Evolutionary conservation across 2,888 invertebrate species (phyloP), one percentile per base, ranked within the genome.

Genomic region (Drosophila birchii): DNA sequence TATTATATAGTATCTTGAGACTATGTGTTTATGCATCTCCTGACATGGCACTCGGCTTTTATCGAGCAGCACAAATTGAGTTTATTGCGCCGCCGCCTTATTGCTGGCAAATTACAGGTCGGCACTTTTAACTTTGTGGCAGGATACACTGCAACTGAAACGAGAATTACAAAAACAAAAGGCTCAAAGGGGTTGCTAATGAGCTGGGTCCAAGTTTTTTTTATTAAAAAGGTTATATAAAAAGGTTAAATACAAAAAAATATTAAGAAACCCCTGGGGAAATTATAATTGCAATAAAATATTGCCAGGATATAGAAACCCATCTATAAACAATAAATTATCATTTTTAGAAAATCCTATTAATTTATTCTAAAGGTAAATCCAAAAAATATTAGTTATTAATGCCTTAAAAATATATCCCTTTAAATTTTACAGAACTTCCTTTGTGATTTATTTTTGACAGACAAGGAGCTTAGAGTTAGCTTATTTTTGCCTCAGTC

Each of bases 121-220:
- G 89, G 89, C 88, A 69, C 81, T 79, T 90, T 90, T 91, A 90
- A 90, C 89, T 90, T 91, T 90, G 90, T 78, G 80, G 75, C 84
- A 84, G 90, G 90, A 88, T 60, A 51, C 64, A 51, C 61, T 58
- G 75, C 63, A 67, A 71, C 57, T 60, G 59, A 56, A 71, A 53
- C 49, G 53, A 53, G 66, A 16, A 61, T 34, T 39, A 58, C 55
- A 43, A 44, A 49, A 49, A 38, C 44, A 38, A 62, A 26, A 44
- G 59, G 55, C 51, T 32, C 60, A 57, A 43, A 66, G 69, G 64
- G 75, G 71, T 79, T 79, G 68, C 89, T 84, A 86, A 88, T 86
- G 82, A 83, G 88, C 68, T 64, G 71, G 72, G 45, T 39, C 18
- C 29, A 32, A 39, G 34, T 34, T 26, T 51, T 29, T 51, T 53